Evolutionary conservation across 92 coral and sea anemone genomes (phyloP).

Genomic region (Palythoa caribaeorum): DNA sequence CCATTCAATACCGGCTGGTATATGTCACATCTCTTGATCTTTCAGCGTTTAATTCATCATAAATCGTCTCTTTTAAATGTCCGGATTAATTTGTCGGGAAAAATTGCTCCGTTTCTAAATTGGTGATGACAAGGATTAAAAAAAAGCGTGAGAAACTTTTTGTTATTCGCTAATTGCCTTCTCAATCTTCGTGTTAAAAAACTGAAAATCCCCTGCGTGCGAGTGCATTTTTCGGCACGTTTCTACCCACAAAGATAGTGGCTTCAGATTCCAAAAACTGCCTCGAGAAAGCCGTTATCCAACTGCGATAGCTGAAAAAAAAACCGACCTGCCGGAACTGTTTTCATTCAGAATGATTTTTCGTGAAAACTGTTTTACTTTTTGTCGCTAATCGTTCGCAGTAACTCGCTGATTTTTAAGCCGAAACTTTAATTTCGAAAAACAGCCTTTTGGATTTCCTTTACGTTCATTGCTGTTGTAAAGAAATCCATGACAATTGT

Average conservation of each 20-base stretch:
- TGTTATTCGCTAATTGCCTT: neutral
- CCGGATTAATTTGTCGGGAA: neutral
- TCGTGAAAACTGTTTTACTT: neutral
- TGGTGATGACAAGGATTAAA: neutral
- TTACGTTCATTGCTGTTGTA: too few relatives aligned
- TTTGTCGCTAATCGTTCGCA: neutral
- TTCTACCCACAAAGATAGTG: neutral
- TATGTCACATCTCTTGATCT: neutral
- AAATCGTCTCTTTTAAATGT: conserved; percentile 23
- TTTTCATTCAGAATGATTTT: neutral
- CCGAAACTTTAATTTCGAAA: neutral
- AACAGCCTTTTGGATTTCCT: too few relatives aligned
- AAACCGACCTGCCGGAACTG: neutral
- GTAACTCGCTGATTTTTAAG: neutral
- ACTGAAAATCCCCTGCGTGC: neutral
- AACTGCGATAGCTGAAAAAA: neutral
- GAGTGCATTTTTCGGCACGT: neutral
- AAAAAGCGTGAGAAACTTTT: conserved; percentile 30
- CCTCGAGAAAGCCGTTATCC: neutral
- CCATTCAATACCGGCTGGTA: neutral
- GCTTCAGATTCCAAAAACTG: neutral
- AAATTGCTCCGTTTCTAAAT: neutral
- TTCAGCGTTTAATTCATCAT: conserved; percentile 19
- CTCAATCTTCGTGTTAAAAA: neutral
- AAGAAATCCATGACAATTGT: neutral